phyloP scores from a whole-genome alignment of 2,113 vertebrate genomes.

The Lathamus discolor region DNA sequence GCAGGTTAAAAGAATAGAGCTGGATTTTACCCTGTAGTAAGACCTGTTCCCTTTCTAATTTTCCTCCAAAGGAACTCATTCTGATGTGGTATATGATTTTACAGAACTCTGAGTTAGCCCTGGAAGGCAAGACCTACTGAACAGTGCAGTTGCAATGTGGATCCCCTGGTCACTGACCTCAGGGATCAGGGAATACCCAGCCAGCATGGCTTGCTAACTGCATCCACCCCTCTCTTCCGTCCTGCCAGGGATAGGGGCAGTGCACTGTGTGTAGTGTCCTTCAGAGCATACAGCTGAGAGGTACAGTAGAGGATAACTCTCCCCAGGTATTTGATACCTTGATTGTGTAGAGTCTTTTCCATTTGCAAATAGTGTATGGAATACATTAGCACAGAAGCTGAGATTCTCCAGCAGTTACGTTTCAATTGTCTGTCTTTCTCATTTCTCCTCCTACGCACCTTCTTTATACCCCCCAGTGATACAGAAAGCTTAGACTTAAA shows the following conservation, averaged over 20 bases:
- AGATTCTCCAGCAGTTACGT: conserved; percentile 25
- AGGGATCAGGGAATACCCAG: background rate
- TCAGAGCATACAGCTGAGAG: background rate
- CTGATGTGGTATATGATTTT: background rate
- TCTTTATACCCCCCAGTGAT: background rate
- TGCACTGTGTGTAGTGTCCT: background rate
- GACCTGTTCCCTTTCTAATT: background rate
- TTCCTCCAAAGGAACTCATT: background rate
- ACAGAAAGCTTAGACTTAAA: background rate
- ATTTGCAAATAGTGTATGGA: conserved; percentile 26
- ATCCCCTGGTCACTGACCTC: background rate
- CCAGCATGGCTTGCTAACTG: background rate
- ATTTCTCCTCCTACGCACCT: background rate
- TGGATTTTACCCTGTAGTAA: background rate
- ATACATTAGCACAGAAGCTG: conserved; percentile 10
- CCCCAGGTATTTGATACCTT: background rate
- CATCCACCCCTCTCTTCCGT: background rate
- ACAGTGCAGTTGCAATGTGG: background rate
- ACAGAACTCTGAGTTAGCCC: background rate
- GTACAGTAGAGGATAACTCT: background rate
- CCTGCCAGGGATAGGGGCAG: background rate
- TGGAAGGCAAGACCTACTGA: background rate
- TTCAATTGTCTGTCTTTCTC: conserved; percentile 15
- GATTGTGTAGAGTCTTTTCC: background rate
- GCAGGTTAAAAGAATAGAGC: background rate